phyloP scores from a whole-genome alignment of 2,888 invertebrate species.

The Artemia sp. region DNA sequence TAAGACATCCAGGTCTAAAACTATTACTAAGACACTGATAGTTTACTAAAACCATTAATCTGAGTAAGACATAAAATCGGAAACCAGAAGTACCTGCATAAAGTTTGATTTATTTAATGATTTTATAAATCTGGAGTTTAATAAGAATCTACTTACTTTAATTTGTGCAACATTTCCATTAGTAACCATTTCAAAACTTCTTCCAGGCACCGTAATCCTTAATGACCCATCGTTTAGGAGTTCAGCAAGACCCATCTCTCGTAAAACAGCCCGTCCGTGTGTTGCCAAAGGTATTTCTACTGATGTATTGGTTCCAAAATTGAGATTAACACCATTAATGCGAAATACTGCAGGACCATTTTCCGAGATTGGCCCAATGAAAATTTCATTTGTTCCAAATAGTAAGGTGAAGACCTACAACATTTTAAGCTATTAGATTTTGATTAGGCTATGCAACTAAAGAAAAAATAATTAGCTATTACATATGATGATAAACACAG shows the following conservation, averaged over 20 bases:
- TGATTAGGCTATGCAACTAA: too few relatives aligned
- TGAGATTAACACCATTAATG: not conserved
- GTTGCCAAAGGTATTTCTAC: not conserved
- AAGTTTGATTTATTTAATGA: too few relatives aligned
- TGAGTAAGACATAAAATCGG: too few relatives aligned
- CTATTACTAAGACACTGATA: too few relatives aligned
- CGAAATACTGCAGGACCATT: slow-evolving; percentile 4
- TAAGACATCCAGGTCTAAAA: too few relatives aligned
- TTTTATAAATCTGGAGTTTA: too few relatives aligned
- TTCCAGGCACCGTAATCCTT: not conserved
- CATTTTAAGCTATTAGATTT: too few relatives aligned
- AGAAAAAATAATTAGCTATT: too few relatives aligned
- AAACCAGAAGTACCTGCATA: too few relatives aligned
- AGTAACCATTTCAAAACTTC: slow-evolving; percentile 7
- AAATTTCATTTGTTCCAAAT: not conserved
- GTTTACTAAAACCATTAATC: too few relatives aligned
- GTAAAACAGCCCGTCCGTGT: not conserved
- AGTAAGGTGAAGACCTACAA: not conserved
- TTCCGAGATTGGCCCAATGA: not conserved
- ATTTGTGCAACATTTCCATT: slow-evolving; percentile 8
- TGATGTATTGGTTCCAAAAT: slow-evolving; percentile 1
- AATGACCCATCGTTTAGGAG: not conserved
- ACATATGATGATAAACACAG: too few relatives aligned
- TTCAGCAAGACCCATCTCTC: not conserved
- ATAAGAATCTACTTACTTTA: not conserved